Evolutionary conservation across 2,888 invertebrate species (phyloP).

Genomic region (Heliconius ismenius): DNA sequence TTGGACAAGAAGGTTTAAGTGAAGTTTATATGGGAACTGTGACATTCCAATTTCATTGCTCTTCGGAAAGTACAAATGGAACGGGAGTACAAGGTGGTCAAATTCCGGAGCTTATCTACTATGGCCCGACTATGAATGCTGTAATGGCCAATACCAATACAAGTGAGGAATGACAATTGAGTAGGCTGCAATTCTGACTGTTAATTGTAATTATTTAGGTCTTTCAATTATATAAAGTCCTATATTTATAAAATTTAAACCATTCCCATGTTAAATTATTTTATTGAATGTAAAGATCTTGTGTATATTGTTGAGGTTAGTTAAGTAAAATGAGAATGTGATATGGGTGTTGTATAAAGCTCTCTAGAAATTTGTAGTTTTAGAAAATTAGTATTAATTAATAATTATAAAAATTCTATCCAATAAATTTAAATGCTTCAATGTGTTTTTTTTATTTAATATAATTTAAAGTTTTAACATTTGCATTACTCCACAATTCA

Average conservation of each 20-base stretch:
- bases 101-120: slow-evolving; percentile 97
- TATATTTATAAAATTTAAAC: slow-evolving; percentile 49
- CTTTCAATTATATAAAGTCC: slow-evolving; percentile 31
- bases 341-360: slow-evolving; percentile 78
- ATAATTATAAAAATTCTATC: slow-evolving; percentile 55
- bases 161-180: slow-evolving; percentile 78
- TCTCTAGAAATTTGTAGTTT: slow-evolving; percentile 70
- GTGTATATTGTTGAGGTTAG: slow-evolving; percentile 72
- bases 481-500: no score
- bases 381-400: slow-evolving; percentile 53
- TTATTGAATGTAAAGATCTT: slow-evolving; percentile 60
- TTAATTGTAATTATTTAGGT: slow-evolving; percentile 50
- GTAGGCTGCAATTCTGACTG: slow-evolving; percentile 59
- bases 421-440: slow-evolving; percentile 56
- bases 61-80: slow-evolving; percentile 97
- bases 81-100: slow-evolving; percentile 98
- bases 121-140: slow-evolving; percentile 87
- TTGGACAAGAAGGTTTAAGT: slow-evolving; percentile 97
- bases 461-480: no score
- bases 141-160: slow-evolving; percentile 66
- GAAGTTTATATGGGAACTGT: slow-evolving; percentile 96
- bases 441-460: slow-evolving; percentile 39
- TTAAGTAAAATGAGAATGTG: slow-evolving; percentile 75
- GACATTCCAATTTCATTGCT: slow-evolving; percentile 98
- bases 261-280: slow-evolving; percentile 71